Conservation (phyloP, 30 jellyfish, hydroid and myxozoan species). For the Aurelia sp. region DNA sequence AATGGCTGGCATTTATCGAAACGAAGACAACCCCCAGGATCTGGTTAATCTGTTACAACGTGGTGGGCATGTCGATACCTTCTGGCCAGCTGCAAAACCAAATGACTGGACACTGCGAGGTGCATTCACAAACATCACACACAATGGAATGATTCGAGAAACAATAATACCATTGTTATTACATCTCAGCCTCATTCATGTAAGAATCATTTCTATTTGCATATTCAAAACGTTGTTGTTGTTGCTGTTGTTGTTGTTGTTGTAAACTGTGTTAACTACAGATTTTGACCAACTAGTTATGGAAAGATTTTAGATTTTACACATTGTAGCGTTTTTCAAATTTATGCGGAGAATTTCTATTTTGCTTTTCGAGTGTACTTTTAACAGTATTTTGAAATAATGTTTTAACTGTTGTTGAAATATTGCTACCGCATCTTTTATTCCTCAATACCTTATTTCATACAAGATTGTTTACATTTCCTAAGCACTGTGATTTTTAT, state of each 20-base stretch:
- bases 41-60: slow-evolving; percentile 78
- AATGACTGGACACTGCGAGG: slow-evolving; percentile 98
- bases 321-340: too few relatives aligned
- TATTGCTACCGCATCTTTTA: too few relatives aligned
- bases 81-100: slow-evolving; percentile 95
- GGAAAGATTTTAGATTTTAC: too few relatives aligned
- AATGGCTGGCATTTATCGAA: slow-evolving; percentile 85
- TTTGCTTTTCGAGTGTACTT: too few relatives aligned
- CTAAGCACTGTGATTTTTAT: not conserved
- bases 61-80: slow-evolving; percentile 84
- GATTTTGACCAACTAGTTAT: too few relatives aligned
- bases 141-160: slow-evolving; percentile 94
- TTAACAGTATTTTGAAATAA: too few relatives aligned
- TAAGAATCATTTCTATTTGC: not conserved
- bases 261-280: too few relatives aligned
- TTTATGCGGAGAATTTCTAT: too few relatives aligned
- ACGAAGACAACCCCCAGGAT: slow-evolving; percentile 94
- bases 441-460: too few relatives aligned
- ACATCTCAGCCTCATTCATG: slow-evolving; percentile 71
- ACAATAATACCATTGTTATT: slow-evolving; percentile 88
- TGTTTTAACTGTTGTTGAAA: too few relatives aligned
- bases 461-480: too few relatives aligned
- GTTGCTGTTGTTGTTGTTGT: too few relatives aligned
- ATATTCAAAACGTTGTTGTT: not conserved
- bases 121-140: slow-evolving; percentile 82